Conservation (phyloP, 2,888 invertebrate species). For the Nasonovia ribisnigri region DNA sequence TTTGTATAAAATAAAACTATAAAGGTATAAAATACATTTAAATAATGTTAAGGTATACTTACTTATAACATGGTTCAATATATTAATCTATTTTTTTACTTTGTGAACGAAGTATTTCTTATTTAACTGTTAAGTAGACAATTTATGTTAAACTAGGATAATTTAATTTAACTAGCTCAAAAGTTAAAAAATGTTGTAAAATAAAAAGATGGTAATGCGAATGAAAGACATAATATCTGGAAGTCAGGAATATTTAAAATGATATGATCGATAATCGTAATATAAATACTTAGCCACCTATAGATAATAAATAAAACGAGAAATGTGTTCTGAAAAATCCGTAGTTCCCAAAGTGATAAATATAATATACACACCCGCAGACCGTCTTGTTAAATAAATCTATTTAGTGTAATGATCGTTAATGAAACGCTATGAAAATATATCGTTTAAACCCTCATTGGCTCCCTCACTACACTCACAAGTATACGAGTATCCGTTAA, state of each 20-base stretch:
- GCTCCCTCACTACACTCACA: neutral
- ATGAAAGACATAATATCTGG: neutral
- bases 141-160: too few relatives aligned
- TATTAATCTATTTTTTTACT: too few relatives aligned
- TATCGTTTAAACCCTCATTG: neutral
- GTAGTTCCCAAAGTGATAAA: neutral
- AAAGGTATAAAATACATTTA: too few relatives aligned
- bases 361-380: neutral
- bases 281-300: neutral
- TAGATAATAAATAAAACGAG: neutral
- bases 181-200: too few relatives aligned
- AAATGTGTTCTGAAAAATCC: neutral
- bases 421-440: constrained; percentile 27
- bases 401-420: neutral
- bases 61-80: too few relatives aligned
- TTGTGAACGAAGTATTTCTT: too few relatives aligned
- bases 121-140: too few relatives aligned
- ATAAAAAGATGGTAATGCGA: too few relatives aligned
- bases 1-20: too few relatives aligned
- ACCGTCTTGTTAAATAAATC: neutral
- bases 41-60: too few relatives aligned
- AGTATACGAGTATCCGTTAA: neutral
- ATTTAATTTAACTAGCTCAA: too few relatives aligned
- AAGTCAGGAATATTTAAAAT: neutral
- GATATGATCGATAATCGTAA: neutral